phyloP scores from a whole-genome alignment of 1,140 invertebrate species.

The Paralvinella palmiformis region DNA sequence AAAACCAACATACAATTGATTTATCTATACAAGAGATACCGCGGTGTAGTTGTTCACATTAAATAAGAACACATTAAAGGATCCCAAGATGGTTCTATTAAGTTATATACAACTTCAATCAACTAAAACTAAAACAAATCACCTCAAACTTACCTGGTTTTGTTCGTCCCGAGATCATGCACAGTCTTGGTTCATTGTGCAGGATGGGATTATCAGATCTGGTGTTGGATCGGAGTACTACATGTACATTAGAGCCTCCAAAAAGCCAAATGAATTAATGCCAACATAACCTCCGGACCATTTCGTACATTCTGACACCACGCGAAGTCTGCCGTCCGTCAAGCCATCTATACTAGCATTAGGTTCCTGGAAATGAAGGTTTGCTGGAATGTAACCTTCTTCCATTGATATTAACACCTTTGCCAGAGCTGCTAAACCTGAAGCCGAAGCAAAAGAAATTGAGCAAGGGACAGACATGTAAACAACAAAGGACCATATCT shows the following conservation, averaged over 20 bases:
- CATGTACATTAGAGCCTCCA: slow-evolving; percentile 92
- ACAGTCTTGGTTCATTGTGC: slow-evolving; percentile 58
- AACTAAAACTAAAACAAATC: too few relatives aligned
- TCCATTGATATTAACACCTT: slow-evolving; percentile 90
- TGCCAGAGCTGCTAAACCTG: slow-evolving; percentile 75
- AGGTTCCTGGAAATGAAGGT: slow-evolving; percentile 80
- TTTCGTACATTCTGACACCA: slow-evolving; percentile 69
- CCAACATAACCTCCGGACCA: slow-evolving; percentile 81
- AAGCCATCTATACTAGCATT: slow-evolving; percentile 86
- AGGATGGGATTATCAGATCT: background rate
- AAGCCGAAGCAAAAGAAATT: background rate
- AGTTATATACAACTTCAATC: too few relatives aligned
- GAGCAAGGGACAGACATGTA: too few relatives aligned
- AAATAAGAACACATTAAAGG: too few relatives aligned
- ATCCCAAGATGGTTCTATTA: too few relatives aligned
- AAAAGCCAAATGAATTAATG: slow-evolving; percentile 95
- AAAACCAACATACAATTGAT: too few relatives aligned
- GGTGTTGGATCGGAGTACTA: slow-evolving; percentile 66
- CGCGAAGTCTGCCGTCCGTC: slow-evolving; percentile 75
- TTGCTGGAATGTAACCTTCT: slow-evolving; percentile 73
- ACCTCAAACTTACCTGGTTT: too few relatives aligned
- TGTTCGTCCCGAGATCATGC: slow-evolving; percentile 77
- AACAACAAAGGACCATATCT: too few relatives aligned
- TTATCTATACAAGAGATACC: too few relatives aligned
- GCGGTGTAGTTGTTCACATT: too few relatives aligned